A percentile compares a stretch with the other conserved stretches of the same genome.
These are phyloP conservation scores for Gisinianus flammeolus DNA, from an alignment of 2,888 invertebrate species.

Conservation along the genomic window DNA sequence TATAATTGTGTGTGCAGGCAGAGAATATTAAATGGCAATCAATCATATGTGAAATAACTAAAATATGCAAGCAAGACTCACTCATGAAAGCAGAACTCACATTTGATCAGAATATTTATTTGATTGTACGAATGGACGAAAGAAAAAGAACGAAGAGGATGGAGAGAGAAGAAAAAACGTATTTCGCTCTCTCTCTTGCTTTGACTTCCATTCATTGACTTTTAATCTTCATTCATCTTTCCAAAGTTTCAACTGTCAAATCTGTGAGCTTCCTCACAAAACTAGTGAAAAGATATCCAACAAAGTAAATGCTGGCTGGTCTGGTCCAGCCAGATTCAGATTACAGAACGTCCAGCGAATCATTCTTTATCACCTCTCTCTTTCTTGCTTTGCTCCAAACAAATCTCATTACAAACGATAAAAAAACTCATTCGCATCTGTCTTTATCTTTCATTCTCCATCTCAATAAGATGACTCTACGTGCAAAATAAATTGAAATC, in stretches of 20 bases:
- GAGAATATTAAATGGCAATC: neutral
- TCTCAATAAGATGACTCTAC: too few relatives aligned
- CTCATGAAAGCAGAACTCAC: constrained; percentile 5
- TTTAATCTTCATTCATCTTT: constrained; percentile 28
- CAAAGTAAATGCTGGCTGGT: neutral
- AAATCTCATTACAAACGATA: too few relatives aligned
- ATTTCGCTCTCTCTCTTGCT: too few relatives aligned
- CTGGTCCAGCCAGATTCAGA: neutral
- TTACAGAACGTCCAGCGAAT: too few relatives aligned
- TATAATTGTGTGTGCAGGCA: too few relatives aligned
- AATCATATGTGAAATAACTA: neutral
- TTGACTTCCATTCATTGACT: constrained; percentile 28
- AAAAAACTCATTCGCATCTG: too few relatives aligned
- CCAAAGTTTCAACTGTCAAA: neutral
- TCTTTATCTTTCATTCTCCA: too few relatives aligned
- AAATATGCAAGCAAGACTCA: neutral
- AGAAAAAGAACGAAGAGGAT: neutral
- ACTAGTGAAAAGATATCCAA: too few relatives aligned
- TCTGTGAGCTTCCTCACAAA: neutral
- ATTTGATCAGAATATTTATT: constrained; percentile 3
- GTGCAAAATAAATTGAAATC: too few relatives aligned
- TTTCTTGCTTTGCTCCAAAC: neutral
- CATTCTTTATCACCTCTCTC: neutral
- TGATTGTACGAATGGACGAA: too few relatives aligned
- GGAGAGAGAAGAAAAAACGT: constrained; percentile 5